Evolutionary conservation across 2,797 vertebrate species (phyloP).

Genomic region (Silurus lanzhouensis): DNA sequence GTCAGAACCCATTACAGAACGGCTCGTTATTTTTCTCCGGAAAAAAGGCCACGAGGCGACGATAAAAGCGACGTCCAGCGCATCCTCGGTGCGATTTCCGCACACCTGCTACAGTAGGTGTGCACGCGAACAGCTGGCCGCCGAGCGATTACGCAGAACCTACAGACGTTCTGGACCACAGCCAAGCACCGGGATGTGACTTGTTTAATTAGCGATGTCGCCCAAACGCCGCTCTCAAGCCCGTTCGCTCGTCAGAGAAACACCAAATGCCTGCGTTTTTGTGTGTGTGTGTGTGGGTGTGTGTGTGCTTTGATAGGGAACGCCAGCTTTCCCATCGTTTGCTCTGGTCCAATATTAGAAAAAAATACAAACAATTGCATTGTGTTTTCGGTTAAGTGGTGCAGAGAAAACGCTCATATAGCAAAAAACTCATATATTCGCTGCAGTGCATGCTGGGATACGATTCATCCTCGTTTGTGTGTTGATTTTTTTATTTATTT

Average conservation of each 20-base stretch:
- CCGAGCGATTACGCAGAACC: slow-evolving; percentile 38
- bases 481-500: slow-evolving; percentile 19
- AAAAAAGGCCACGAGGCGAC: neutral
- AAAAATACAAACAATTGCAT: slow-evolving; percentile 2
- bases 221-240: slow-evolving; percentile 38
- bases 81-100: neutral
- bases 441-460: slow-evolving; percentile 47
- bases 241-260: slow-evolving; percentile 31
- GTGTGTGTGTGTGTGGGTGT: slow-evolving; percentile 9
- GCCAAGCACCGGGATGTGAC: slow-evolving; percentile 48
- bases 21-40: neutral
- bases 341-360: neutral
- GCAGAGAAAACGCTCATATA: too few species aligned
- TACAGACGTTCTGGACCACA: slow-evolving; percentile 47
- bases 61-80: neutral
- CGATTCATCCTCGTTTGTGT: slow-evolving; percentile 37
- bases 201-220: slow-evolving; percentile 53
- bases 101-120: slow-evolving; percentile 27
- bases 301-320: neutral
- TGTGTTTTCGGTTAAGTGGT: too few species aligned
- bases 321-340: neutral
- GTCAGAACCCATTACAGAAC: neutral
- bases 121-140: slow-evolving; percentile 32
- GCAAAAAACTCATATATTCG: slow-evolving; percentile 40
- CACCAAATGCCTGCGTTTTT: slow-evolving; percentile 26